A percentile compares a stretch with the other conserved stretches of the same genome.
phyloP scores from a whole-genome alignment of 2,888 invertebrate genomes.

The Parapristionchus giblindavisi region DNA sequence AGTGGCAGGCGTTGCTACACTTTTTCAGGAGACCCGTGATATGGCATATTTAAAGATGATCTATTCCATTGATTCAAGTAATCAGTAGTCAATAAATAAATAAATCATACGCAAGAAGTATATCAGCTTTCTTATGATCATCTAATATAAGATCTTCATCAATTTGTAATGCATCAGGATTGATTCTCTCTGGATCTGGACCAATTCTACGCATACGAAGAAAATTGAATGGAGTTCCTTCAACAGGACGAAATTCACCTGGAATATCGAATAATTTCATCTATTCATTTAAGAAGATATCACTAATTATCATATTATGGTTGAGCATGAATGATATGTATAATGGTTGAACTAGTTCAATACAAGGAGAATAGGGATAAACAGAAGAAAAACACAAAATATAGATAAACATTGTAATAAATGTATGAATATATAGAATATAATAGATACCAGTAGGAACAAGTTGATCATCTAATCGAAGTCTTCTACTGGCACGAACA shows the following conservation, averaged over 20 bases:
- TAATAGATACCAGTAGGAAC: conserved; percentile 20
- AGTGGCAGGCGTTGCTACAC: no score
- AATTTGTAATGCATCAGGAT: not conserved
- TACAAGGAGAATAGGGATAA: not conserved
- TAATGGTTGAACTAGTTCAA: not conserved
- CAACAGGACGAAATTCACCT: conserved; percentile 35
- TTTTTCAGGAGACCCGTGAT: no score
- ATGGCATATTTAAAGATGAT: no score
- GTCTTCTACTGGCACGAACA: conserved; percentile 44
- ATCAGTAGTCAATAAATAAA: not conserved
- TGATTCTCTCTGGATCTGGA: not conserved
- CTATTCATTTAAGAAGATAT: not conserved
- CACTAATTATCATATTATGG: not conserved
- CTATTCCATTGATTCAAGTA: no score
- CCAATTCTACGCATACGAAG: conserved; percentile 30
- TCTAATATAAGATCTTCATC: conserved; percentile 38
- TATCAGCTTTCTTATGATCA: not conserved
- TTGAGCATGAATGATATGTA: not conserved
- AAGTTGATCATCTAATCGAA: conserved; percentile 39
- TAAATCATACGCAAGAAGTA: conserved; percentile 6
- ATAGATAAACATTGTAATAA: not conserved
- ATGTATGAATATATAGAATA: not conserved
- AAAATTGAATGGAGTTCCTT: conserved; percentile 40
- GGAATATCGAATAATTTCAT: not conserved
- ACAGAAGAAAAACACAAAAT: not conserved